A percentile compares a stretch with the other conserved stretches of the same genome.
These are phyloP conservation scores for Serilophus lunatus DNA, from an alignment of 2,113 vertebrate genomes.

Conservation along the genomic window DNA sequence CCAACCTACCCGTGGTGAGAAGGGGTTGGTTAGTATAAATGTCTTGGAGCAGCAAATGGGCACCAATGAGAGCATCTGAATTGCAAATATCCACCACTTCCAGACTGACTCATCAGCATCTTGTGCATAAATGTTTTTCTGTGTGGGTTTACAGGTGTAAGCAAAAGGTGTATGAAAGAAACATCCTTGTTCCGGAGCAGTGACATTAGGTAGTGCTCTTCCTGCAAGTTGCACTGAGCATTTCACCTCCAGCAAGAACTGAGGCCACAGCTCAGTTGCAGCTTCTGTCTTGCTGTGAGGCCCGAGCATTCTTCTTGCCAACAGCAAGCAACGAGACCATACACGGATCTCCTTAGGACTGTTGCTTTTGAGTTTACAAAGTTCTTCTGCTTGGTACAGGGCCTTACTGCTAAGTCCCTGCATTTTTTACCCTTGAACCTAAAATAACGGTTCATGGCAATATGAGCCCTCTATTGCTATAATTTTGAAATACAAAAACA, in stretches of 20 bases:
- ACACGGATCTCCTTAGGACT: background rate
- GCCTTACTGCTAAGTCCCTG: background rate
- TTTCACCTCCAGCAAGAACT: background rate
- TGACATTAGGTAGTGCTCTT: background rate
- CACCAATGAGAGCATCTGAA: background rate
- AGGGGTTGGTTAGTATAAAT: background rate
- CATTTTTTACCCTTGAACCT: background rate
- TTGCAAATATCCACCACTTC: background rate
- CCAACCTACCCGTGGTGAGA: background rate
- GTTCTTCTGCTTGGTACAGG: background rate
- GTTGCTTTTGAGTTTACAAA: background rate
- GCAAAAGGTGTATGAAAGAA: background rate
- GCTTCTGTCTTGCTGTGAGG: rapidly evolving
- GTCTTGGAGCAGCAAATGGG: background rate
- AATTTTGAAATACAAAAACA: background rate
- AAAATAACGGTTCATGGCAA: background rate
- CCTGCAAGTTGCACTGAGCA: rapidly evolving
- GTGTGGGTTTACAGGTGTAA: background rate
- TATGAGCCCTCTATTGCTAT: background rate
- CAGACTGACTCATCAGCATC: background rate
- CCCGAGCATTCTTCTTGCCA: background rate
- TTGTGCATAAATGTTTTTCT: background rate
- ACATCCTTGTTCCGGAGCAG: rapidly evolving
- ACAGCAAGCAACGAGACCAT: rapidly evolving
- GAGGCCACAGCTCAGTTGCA: background rate